These are phyloP conservation scores for Nomada flava DNA, from an alignment of 2,888 invertebrate species.

Conservation along the genomic window DNA sequence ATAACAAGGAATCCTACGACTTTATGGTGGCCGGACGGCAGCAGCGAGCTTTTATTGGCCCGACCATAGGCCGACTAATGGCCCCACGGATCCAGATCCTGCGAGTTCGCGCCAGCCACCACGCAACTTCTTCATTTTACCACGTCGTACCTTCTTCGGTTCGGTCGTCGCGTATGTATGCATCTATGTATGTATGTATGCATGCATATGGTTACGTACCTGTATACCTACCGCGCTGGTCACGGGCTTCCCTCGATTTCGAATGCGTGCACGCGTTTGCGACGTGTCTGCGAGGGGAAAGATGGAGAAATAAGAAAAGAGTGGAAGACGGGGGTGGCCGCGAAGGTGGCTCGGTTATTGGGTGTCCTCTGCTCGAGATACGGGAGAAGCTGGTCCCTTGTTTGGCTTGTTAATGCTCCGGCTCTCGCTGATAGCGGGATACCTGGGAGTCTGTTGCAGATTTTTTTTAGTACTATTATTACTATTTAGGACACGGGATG, in stretches of 20 bases:
- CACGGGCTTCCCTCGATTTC: slow-evolving; percentile 26
- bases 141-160: slow-evolving; percentile 63
- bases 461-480: not conserved
- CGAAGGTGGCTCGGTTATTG: slow-evolving; percentile 21
- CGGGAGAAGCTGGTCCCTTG: slow-evolving; percentile 18
- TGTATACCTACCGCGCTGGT: slow-evolving; percentile 50
- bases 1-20: slow-evolving; percentile 79
- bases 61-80: slow-evolving; percentile 75
- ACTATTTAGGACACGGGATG: no score
- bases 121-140: slow-evolving; percentile 73
- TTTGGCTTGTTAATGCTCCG: slow-evolving; percentile 14
- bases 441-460: not conserved
- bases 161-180: not conserved
- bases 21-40: slow-evolving; percentile 75
- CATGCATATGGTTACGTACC: not conserved
- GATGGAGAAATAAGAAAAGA: slow-evolving; percentile 4
- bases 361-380: slow-evolving; percentile 12
- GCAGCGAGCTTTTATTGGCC: slow-evolving; percentile 76
- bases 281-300: not conserved
- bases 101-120: slow-evolving; percentile 68
- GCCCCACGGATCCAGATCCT: slow-evolving; percentile 72
- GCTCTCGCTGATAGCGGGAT: not conserved
- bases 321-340: not conserved
- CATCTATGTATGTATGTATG: no score
- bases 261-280: not conserved